Evolutionary conservation across 2,113 vertebrate species (phyloP).

Genomic region (Elephantulus edwardii): DNA sequence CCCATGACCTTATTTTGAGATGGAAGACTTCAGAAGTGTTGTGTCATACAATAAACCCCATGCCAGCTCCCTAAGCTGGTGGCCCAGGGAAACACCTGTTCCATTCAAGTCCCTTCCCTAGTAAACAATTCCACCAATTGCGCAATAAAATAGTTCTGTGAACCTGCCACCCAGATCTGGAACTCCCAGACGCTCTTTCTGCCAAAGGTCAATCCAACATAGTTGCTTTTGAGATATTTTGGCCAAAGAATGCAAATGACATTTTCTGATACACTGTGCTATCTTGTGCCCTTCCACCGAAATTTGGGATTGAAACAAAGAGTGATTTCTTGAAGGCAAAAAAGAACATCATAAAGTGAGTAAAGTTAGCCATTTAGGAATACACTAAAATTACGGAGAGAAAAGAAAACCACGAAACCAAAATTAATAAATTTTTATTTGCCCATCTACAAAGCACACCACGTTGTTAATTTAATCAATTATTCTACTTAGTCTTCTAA

Average conservation of each 20-base stretch:
- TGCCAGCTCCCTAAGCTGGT: not conserved
- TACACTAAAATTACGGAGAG: not conserved
- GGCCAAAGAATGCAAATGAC: slow-evolving; percentile 68
- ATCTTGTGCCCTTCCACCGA: not conserved
- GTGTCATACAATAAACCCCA: not conserved
- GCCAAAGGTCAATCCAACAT: slow-evolving; percentile 70
- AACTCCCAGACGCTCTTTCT: slow-evolving; percentile 67
- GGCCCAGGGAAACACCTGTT: slow-evolving; percentile 31
- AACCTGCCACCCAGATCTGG: slow-evolving; percentile 66
- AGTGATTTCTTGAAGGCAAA: not conserved
- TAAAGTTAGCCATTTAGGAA: not conserved
- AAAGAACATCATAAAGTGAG: not conserved
- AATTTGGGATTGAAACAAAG: slow-evolving; percentile 51
- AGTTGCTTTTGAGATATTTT: slow-evolving; percentile 68
- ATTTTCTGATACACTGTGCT: slow-evolving; percentile 63
- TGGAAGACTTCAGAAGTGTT: slow-evolving; percentile 9
- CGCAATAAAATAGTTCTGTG: not conserved
- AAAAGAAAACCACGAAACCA: not conserved
- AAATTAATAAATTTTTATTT: slow-evolving; percentile 1
- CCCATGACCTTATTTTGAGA: not conserved
- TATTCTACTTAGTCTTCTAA: not conserved
- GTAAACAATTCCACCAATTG: slow-evolving; percentile 51
- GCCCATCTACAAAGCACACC: not conserved
- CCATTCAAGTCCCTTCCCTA: slow-evolving; percentile 37
- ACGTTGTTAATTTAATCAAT: not conserved